Evolutionary conservation across 2,797 vertebrate species (phyloP), one percentile per base, ranked within the genome.

Genomic region (Acanthurus tractus): DNA sequence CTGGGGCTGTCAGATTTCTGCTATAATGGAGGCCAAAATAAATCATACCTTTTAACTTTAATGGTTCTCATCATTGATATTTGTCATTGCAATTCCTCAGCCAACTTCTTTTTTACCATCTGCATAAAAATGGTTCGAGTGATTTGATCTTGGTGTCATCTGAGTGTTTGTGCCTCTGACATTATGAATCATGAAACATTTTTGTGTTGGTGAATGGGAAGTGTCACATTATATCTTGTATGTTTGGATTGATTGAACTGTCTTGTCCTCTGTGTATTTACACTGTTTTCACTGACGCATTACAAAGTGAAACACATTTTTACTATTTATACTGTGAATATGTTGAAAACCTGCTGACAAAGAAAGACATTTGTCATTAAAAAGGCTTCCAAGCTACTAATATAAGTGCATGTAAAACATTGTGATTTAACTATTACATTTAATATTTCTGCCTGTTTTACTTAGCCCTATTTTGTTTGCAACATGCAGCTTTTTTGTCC

Each of bases 181-280:
- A 22, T 83, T 63, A 67, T 74, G 45, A 87, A 80, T 81, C 57
- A 73, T 74, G 34, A 63, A 70, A 62, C 44, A 55, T 44, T 71
- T 78, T 29, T 44, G 61, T 63, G 23, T 58, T 83, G 25, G 14
- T 69, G 17, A 38, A 69, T 73, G 22, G 34, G 49, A 50, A 61
- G 48, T 82, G 76, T 78, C 82, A 77, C 56, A 25, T 58, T 75
- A 61, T 15, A 73, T 88, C 63, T 69, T 52, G 1, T 42, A 25
- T 22, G 71, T 56, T 63, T 29, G 42, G 42, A 1, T 74, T 67
- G 63, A 82, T 46, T 62, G 59, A 34, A 38, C 52, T 25, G 22
- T 23, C 3, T 7, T 34, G n/a, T 23, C 52, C 53, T 11, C 20
- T 46, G 9, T 68, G 36, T 25, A 38, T 67, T 70, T 36, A 52